Conservation (phyloP, 2,888 invertebrate genomes). For the Lamellibrachia columna region DNA sequence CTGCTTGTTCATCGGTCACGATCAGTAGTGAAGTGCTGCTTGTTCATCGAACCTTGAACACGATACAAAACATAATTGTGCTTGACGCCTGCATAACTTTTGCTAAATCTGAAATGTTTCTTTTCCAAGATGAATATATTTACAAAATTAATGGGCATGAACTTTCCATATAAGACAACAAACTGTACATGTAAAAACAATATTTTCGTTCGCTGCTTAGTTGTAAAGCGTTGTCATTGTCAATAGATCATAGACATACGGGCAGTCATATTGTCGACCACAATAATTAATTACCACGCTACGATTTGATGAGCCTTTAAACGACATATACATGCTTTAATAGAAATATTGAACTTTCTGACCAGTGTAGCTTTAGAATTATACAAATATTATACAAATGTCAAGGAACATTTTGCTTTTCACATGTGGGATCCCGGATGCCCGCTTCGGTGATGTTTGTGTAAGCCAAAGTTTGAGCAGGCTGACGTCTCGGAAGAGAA, state of each 20-base stretch:
- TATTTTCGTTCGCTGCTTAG: too few relatives aligned
- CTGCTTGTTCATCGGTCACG: neutral
- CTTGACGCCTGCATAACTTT: neutral
- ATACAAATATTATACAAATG: neutral
- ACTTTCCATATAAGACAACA: too few relatives aligned
- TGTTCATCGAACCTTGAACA: neutral
- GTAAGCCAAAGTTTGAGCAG: neutral
- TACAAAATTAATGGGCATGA: too few relatives aligned
- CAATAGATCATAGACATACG: too few relatives aligned
- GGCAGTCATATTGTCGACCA: too few relatives aligned
- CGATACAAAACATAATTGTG: neutral
- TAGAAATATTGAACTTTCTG: neutral
- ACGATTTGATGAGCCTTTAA: too few relatives aligned
- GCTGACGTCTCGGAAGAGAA: neutral
- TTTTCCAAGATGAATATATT: too few relatives aligned
- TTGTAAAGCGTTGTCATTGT: too few relatives aligned
- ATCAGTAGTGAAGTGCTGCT: neutral
- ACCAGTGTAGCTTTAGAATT: neutral
- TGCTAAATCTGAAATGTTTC: neutral
- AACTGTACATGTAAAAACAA: too few relatives aligned
- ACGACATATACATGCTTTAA: too few relatives aligned
- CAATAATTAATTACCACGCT: too few relatives aligned
- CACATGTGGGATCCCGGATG: neutral
- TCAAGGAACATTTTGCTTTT: neutral
- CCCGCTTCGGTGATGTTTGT: too few relatives aligned